These are phyloP conservation scores for Ceratosolen solmsi DNA, from an alignment of 1,140 invertebrate species.

Conservation along the genomic window DNA sequence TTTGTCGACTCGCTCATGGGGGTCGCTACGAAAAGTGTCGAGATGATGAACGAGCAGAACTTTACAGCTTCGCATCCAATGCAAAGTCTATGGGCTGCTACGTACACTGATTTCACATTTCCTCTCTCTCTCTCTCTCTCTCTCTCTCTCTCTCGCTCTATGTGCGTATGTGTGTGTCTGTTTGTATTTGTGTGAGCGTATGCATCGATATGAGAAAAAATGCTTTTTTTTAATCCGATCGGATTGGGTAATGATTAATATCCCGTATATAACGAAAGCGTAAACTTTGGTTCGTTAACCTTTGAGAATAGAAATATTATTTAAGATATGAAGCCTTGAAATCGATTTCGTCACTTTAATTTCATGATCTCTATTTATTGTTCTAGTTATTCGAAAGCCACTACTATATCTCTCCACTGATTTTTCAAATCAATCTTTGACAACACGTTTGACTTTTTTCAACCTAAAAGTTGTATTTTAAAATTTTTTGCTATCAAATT, in stretches of 20 bases:
- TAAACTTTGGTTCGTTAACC: slow-evolving; percentile 8
- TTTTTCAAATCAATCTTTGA: not conserved
- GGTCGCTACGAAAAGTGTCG: slow-evolving; percentile 34
- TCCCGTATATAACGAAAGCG: not conserved
- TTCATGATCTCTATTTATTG: not conserved
- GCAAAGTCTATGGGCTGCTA: not conserved
- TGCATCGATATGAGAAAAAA: not conserved
- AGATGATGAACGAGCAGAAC: slow-evolving; percentile 35
- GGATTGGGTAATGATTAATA: slow-evolving; percentile 40
- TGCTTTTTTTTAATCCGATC: not conserved
- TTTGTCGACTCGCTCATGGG: slow-evolving; percentile 11
- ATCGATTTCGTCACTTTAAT: not conserved
- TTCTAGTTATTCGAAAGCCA: not conserved
- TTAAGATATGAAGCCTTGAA: slow-evolving; percentile 21
- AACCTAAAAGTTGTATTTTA: too few species aligned
- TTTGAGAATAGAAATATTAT: not conserved
- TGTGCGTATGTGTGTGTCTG: not conserved
- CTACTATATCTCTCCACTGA: not conserved
- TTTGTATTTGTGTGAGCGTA: too few species aligned
- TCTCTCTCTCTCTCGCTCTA: not conserved
- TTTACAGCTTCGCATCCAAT: not conserved
- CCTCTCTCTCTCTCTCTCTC: not conserved
- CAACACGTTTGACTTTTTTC: not conserved
- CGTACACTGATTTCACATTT: not conserved
- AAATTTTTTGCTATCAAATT: too few species aligned